phyloP scores from a whole-genome alignment of 2,888 invertebrate species.

The Auanema freiburgensis region DNA sequence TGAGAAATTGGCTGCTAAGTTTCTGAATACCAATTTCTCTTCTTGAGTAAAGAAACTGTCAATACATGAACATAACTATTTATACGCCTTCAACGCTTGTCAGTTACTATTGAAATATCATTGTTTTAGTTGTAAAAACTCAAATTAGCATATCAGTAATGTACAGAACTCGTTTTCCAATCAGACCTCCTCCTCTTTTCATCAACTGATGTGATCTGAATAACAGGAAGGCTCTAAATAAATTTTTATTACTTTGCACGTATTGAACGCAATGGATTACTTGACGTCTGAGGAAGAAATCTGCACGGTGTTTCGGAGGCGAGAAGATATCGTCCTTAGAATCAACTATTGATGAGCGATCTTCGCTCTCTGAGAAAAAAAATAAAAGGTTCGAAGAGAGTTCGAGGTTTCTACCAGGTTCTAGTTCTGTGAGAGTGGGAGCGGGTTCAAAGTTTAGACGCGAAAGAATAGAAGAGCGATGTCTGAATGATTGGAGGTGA shows the following conservation, averaged over 20 bases:
- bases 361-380: background rate
- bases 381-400: background rate
- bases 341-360: background rate
- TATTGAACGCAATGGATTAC: conserved; percentile 6
- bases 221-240: background rate
- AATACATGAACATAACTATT: no score
- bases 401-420: conserved; percentile 23
- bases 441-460: conserved; percentile 38
- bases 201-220: no score
- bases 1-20: conserved; percentile 17
- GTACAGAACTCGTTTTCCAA: no score
- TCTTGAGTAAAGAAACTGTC: no score
- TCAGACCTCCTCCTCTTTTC: no score
- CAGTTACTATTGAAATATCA: no score
- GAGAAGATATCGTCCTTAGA: conserved; percentile 13
- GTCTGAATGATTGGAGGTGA: conserved; percentile 1
- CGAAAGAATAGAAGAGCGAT: conserved; percentile 35
- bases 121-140: no score
- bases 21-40: conserved; percentile 17
- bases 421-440: conserved; percentile 31
- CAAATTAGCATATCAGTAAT: no score
- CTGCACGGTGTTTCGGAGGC: conserved; percentile 15
- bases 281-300: conserved; percentile 17
- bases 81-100: no score
- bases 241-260: background rate